These are phyloP conservation scores for Temnopleurus reevesii DNA, from an alignment of 53 echinoderm and acorn worm species.

Conservation along the genomic window DNA sequence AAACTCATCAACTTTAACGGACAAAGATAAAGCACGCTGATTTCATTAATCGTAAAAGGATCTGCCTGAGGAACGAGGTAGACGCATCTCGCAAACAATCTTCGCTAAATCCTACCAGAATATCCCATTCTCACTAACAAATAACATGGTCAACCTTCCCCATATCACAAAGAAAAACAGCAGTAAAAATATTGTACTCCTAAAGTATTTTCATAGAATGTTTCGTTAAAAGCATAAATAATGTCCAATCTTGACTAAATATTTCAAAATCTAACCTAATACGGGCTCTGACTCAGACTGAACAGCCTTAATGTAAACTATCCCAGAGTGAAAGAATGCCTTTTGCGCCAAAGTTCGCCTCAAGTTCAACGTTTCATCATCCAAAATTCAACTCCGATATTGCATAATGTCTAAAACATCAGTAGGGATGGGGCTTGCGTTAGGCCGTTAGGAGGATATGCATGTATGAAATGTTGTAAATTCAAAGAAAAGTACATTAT, in stretches of 20 bases:
- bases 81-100: not conserved
- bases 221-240: too few species aligned
- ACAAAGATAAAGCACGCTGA: conserved; percentile 36
- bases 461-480: not conserved
- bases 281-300: too few species aligned
- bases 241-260: too few species aligned
- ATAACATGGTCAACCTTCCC: too few species aligned
- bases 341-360: not conserved
- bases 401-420: conserved; percentile 55
- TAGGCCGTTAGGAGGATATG: not conserved
- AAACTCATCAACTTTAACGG: conserved; percentile 11
- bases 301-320: not conserved
- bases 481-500: not conserved
- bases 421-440: not conserved
- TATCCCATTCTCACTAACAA: too few species aligned
- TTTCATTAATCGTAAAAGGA: conserved; percentile 41
- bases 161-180: too few species aligned
- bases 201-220: too few species aligned
- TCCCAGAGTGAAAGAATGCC: conserved; percentile 1
- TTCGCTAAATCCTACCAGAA: too few species aligned
- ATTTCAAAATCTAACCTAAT: too few species aligned
- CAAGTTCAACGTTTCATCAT: conserved; percentile 32
- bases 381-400: conserved; percentile 8
- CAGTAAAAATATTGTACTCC: too few species aligned
- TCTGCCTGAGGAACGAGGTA: not conserved